Evolutionary conservation across 2,888 invertebrate genomes (phyloP).

Genomic region (Chrysomela aeneicollis): DNA sequence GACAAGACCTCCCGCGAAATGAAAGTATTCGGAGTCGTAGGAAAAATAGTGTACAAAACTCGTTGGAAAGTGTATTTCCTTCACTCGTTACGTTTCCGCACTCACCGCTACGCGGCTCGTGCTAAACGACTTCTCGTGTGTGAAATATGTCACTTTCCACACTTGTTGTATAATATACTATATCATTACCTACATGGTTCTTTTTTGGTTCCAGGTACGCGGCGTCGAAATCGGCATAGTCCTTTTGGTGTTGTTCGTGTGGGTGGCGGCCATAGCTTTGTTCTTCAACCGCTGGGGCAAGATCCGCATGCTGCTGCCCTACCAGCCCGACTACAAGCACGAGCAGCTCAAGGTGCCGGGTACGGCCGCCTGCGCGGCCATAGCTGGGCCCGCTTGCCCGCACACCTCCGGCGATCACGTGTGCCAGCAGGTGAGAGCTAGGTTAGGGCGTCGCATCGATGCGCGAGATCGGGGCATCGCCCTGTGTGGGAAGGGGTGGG

Average conservation of each 20-base stretch:
- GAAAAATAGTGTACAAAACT: too few relatives aligned
- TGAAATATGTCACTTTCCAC: too few relatives aligned
- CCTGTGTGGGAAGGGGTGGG: too few relatives aligned
- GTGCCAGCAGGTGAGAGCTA: slow-evolving; percentile 67
- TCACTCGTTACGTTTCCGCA: too few relatives aligned
- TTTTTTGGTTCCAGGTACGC: slow-evolving; percentile 70
- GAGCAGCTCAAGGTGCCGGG: slow-evolving; percentile 86
- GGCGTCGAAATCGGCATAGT: slow-evolving; percentile 92
- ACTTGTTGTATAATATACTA: background rate
- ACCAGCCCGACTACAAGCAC: slow-evolving; percentile 87
- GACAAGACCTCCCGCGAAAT: too few relatives aligned
- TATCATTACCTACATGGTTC: too few relatives aligned
- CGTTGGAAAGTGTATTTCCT: too few relatives aligned
- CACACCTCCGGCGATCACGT: slow-evolving; percentile 67
- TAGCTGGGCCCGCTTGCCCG: slow-evolving; percentile 64
- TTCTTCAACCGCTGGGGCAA: slow-evolving; percentile 92
- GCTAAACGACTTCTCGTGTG: too few relatives aligned
- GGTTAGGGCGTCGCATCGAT: too few relatives aligned
- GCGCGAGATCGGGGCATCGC: too few relatives aligned
- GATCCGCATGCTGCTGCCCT: slow-evolving; percentile 89
- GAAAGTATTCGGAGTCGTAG: too few relatives aligned
- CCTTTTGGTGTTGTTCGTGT: slow-evolving; percentile 80
- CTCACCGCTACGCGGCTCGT: too few relatives aligned
- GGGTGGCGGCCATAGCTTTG: slow-evolving; percentile 86
- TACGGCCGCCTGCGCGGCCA: slow-evolving; percentile 72